A percentile compares a stretch with the other conserved stretches of the same genome.
Evolutionary conservation across 2,797 vertebrate species (phyloP).

Genomic region (Catharus ustulatus): DNA sequence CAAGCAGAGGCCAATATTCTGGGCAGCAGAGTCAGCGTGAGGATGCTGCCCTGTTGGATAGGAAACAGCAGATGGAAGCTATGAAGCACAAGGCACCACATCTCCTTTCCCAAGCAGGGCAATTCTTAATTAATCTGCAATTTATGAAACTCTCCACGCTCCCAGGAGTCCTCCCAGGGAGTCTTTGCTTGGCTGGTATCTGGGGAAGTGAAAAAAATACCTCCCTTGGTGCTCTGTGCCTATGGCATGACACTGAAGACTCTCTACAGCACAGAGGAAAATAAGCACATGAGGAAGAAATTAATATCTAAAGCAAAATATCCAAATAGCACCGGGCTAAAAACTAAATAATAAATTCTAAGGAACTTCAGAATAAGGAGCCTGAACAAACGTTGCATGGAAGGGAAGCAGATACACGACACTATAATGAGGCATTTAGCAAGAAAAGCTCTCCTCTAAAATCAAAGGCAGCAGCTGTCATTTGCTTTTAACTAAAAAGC

Average conservation of each 20-base stretch:
- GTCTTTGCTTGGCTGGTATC: neutral
- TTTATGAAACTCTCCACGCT: neutral
- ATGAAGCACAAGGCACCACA: neutral
- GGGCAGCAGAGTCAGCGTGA: neutral
- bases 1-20: neutral
- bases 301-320: neutral
- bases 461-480: slow-evolving; percentile 18
- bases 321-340: neutral
- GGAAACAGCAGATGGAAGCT: neutral
- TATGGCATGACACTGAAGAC: neutral
- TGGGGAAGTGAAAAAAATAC: neutral
- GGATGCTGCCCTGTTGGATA: neutral
- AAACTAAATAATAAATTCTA: neutral
- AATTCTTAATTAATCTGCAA: neutral
- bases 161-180: neutral
- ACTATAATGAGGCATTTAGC: neutral
- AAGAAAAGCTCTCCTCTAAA: neutral
- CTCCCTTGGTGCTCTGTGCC: neutral
- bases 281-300: neutral
- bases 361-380: neutral
- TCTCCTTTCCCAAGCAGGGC: neutral
- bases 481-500: slow-evolving; percentile 9
- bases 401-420: neutral
- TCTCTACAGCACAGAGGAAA: neutral
- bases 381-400: neutral